phyloP scores from a whole-genome alignment of 1,140 invertebrate genomes.

The Chrysoperla carnea region DNA sequence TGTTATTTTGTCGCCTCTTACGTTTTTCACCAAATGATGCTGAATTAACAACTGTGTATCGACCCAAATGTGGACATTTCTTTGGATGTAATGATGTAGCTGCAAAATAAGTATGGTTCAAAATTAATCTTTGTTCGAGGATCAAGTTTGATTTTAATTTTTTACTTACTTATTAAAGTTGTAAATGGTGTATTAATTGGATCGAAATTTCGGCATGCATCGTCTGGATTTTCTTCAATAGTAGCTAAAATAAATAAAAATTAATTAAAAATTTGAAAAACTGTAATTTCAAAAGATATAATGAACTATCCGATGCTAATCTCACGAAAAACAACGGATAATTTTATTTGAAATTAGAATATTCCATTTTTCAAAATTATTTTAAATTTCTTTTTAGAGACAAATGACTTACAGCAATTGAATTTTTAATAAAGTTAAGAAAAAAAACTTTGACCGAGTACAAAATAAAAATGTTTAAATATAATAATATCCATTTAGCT shows the following conservation, averaged over 20 bases:
- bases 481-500: too few relatives aligned
- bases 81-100: constrained; percentile 41
- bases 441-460: too few relatives aligned
- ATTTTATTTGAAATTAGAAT: too few relatives aligned
- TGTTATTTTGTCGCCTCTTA: constrained; percentile 14
- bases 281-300: too few relatives aligned
- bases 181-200: constrained; percentile 53
- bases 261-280: background rate
- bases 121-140: background rate
- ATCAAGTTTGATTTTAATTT: background rate
- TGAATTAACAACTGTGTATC: constrained; percentile 40
- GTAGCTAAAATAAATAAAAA: constrained; percentile 10
- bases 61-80: constrained; percentile 47
- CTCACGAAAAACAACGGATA: too few relatives aligned
- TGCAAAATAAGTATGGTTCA: constrained; percentile 25
- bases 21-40: constrained; percentile 9
- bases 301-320: too few relatives aligned
- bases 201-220: constrained; percentile 36
- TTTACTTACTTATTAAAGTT: constrained; percentile 66
- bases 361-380: too few relatives aligned
- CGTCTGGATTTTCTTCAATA: constrained; percentile 29
- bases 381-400: too few relatives aligned
- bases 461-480: too few relatives aligned
- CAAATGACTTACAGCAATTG: too few relatives aligned
- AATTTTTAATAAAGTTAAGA: too few relatives aligned